Base-by-base conservation (phyloP, 2,888 invertebrate species). In the Conops quadrifasciatus region DNA sequence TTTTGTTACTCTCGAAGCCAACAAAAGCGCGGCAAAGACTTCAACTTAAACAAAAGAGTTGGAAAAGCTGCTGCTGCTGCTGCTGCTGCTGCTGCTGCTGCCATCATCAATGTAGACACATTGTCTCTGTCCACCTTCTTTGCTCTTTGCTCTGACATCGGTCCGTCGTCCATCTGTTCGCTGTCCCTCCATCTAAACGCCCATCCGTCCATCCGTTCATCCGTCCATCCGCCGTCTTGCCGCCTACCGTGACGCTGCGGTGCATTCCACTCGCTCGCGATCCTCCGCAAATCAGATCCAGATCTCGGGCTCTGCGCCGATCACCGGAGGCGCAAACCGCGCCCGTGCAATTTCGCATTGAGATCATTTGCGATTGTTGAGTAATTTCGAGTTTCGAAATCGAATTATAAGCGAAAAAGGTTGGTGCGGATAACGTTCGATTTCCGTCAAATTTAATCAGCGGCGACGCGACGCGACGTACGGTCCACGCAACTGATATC, bases 301-400 rank as follows among this genome's bases (percentile, higher is more conserved):
- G 24, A 56, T 21, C 51, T 19, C 9, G 36, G 4, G 36, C 9
- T 36, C 9, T 36, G 5, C 36, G 36, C 19, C 13, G 2, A 47
- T 24, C 60, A 59, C 68, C 30, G 11, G 21, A 19, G 68, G 68
- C 60, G 30, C 15, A 3, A 51, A 68, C 68, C 62, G 68, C 68
- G 68, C 68, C 68, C 68, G 49, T 15, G 51, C 62, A 53, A 51
- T 51, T 60, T 51, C 60, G 60, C 60, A 36, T 56, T 56, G 51
- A 49, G 68, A 68, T 68, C 62, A 36, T 24, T 62, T 56, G 36
- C 68, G 68, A 62, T 68, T 51, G 62, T 60, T 60, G 62, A 51
- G 62, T 19, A 68, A 62, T 62, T 68, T 68, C 60, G 15, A 49
- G 47, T 67, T 67, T 24, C 43, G 58, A 53, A 43, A 67, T 45